Conservation (phyloP, 92 coral and sea anemone genomes). For the Actinernus sp. region DNA sequence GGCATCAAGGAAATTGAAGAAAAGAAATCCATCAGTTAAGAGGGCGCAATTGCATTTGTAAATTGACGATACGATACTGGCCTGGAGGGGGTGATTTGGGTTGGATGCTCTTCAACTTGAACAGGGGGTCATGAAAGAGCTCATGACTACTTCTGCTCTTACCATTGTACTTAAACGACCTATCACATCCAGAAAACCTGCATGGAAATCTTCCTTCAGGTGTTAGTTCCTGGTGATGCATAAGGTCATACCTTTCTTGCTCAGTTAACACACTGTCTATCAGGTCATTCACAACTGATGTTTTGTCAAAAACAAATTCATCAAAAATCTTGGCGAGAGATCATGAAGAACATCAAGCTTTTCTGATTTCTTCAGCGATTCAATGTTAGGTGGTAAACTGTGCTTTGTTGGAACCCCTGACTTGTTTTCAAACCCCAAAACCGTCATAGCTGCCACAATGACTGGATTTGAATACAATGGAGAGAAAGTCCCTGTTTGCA, state of each 20-base stretch:
- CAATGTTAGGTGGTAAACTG: constrained; percentile 14
- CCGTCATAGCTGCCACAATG: constrained; percentile 53
- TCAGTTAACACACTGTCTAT: constrained; percentile 28
- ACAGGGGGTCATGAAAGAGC: constrained; percentile 62
- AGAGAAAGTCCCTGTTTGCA: constrained; percentile 62
- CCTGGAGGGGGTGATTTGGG: background rate
- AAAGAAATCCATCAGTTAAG: constrained; percentile 47
- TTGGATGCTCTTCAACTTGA: background rate
- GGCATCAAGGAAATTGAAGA: constrained; percentile 67
- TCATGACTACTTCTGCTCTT: constrained; percentile 13
- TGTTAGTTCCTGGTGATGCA: constrained; percentile 52
- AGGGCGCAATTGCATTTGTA: constrained; percentile 61
- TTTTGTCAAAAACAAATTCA: constrained; percentile 11
- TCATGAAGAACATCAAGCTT: constrained; percentile 26
- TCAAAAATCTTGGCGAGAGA: constrained; percentile 6
- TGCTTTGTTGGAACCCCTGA: constrained; percentile 3
- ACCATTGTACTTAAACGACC: constrained; percentile 67
- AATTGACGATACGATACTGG: background rate
- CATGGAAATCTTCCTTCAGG: constrained; percentile 66
- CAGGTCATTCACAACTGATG: background rate
- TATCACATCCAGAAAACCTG: constrained; percentile 58
- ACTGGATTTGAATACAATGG: constrained; percentile 31
- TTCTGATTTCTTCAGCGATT: constrained; percentile 5
- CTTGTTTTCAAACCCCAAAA: constrained; percentile 47
- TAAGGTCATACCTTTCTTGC: constrained; percentile 48